phyloP scores from a whole-genome alignment of 2,888 invertebrate species.

The Tiphia femorata region DNA sequence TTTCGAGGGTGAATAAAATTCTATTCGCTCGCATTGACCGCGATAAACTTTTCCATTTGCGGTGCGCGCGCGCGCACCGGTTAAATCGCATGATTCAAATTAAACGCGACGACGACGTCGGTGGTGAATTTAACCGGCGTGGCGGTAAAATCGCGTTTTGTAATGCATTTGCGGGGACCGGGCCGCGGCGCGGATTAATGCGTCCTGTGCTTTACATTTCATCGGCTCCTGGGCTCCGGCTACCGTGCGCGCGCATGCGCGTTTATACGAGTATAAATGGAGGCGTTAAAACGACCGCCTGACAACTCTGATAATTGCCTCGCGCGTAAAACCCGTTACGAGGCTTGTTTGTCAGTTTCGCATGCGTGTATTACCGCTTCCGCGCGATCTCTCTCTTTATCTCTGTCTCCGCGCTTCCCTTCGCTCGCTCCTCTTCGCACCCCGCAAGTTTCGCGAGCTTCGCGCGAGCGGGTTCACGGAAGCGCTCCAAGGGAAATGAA shows the following conservation, averaged over 20 bases:
- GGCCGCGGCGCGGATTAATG: constrained; percentile 40
- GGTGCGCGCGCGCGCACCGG: constrained; percentile 9
- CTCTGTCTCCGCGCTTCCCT: too few species aligned
- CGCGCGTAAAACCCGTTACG: constrained; percentile 60
- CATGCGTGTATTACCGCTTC: constrained; percentile 47
- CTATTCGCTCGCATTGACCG: too few species aligned
- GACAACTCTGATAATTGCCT: constrained; percentile 65
- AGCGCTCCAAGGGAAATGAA: too few species aligned
- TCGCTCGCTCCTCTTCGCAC: too few species aligned
- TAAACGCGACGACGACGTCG: constrained; percentile 29
- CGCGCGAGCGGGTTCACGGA: too few species aligned
- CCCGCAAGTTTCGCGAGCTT: too few species aligned
- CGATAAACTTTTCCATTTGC: neutral
- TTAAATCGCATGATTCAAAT: constrained; percentile 33
- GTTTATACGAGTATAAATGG: constrained; percentile 59
- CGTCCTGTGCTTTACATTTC: constrained; percentile 47
- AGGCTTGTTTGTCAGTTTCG: constrained; percentile 58
- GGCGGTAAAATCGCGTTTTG: constrained; percentile 45
- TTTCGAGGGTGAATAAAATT: too few species aligned
- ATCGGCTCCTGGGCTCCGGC: constrained; percentile 37
- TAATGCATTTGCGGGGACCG: constrained; percentile 37
- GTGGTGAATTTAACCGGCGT: constrained; percentile 30
- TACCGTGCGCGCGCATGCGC: constrained; percentile 39
- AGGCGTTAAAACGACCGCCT: constrained; percentile 63
- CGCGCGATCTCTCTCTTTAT: neutral